Base-by-base conservation (phyloP, 1,140 invertebrate species). In the Cherax quadricarinatus region DNA sequence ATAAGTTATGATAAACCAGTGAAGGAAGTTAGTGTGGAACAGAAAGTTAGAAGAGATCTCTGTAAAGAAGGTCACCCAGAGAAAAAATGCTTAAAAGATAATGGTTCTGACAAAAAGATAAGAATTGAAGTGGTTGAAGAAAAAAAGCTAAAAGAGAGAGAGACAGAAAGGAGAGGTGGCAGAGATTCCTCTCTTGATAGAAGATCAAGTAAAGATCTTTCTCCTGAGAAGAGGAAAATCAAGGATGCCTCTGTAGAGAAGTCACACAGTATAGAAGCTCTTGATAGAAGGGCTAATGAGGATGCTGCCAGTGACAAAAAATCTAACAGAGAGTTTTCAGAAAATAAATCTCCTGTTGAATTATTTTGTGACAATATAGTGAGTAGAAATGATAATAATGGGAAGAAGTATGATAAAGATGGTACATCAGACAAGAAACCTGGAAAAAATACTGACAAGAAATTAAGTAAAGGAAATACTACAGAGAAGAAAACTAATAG, bases 11-110 rank as follows among this genome's bases (percentile, higher is more conserved):
- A 88, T 41, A 60, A 24, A 4, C 10, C 30, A n/a, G 16, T 14
- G 3, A 78, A 88, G 53, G 75, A 88, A 62, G 24, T 30, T 57
- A 53, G 30, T 62, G 57, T 60, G 21, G 62, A 57, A 14, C 30
- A 53, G 3, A 88, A 88, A 48, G 0, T 79, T 7, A 80, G 62
- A 48, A 88, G 41, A n/a, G 79, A 62, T 16, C 7, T 51, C 62
- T 79, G 53, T 75, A 88, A 81, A 88, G 86, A 66, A 30, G 24
- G 21, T 16, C 73, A 88, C 57, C 24, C 21, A 16, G 86, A 88
- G 4, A 88, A 80, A 80, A 88, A 60, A 80, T 88, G 48, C 57
- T 80, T 24, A 16, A 60, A 80, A 48, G 86, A 88, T 80, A 88
- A 53, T 21, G 60, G 30, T 16, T 16, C 21, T 16, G n/a, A 88